Evolutionary conservation across 2,888 invertebrate genomes (phyloP), one percentile per base, ranked within the genome.

Genomic region (Rhopalosiphum nymphaeae): DNA sequence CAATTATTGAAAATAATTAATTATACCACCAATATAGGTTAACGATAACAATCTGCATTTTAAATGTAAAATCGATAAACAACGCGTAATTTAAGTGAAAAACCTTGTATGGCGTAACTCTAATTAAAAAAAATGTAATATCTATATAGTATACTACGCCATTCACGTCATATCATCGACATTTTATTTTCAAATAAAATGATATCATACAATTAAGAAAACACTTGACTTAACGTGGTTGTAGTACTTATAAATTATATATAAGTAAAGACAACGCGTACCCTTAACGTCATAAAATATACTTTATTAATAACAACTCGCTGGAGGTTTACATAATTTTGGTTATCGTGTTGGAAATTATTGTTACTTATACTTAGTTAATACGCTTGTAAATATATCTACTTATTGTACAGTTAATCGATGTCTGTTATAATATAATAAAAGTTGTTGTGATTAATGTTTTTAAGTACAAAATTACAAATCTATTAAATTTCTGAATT

Each of bases 1-100:
- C 13, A 85, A 85, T 85, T 85, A 85, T 44, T 85, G 21, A 78
- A 78, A 85, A 85, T n/a, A n/a, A n/a, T n/a, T n/a, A n/a, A n/a
- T n/a, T n/a, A n/a, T 44, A 44, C 44, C 26, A 29, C 44, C 25
- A 85, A 44, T 85, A 44, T 85, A 85, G 44, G 85, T 85, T 44
- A 44, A 44, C 85, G 85, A 44, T 85, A 26, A 85, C 44, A 44
- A 85, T 85, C 44, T 44, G 1, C 85, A 85, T 85, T 85, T 85
- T 85, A 44, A 85, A 85, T 44, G 44, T 85, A 44, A 85, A 85
- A 85, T 85, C 85, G 13, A 85, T 85, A 26, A 44, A 85, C 5
- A 29, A 85, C 13, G 42, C 85, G 25, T 85, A 85, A 44, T 85
- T 85, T 85, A 44, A 4, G 3, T 2, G 21, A 36, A 36, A 78